Evolutionary conservation across 2,888 invertebrate genomes (phyloP), one percentile per base, ranked within the genome.

Genomic region (Drosophila austrosaltans): DNA sequence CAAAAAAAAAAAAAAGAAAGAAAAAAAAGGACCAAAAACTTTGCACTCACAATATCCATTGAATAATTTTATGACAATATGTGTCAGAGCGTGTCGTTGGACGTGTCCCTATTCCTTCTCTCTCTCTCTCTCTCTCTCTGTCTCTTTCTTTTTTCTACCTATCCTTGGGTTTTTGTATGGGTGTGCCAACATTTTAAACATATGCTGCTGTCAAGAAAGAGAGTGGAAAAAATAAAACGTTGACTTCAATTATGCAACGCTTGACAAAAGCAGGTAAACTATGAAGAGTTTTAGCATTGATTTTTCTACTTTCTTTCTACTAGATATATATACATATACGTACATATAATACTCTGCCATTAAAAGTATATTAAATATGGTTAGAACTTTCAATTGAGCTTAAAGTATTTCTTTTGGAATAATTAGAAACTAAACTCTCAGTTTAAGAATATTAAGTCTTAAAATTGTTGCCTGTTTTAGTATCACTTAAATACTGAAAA

Each of bases 11-110:
- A 16, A 16, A 16, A 16, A 16, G 16, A 16, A 16, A 16, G 16
- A 16, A 16, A 16, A 82, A 78, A 87, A 80, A 74, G 79, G 78
- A 80, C 79, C 76, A 68, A 79, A 85, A 87, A 81, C 81, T 86
- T 81, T 85, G 75, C 76, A 59, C 82, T 81, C 60, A 81, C 84
- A 86, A 87, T 87, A 86, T 82, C 84, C 84, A 81, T 82, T 86
- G 89, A 87, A 88, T 88, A 87, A 86, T 84, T 88, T 88, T 87
- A 87, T 86, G 89, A 87, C 88, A 88, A 88, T 87, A 89, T 88
- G 89, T 86, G 86, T 80, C 87, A 86, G 81, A 86, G 76, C 69
- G 76, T 77, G 80, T 77, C 75, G 75, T 40, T 64, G 48, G 44
- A 60, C 42, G 53, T 57, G 30, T 57, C 48, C 48, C 25, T 48